Conservation (phyloP, 2,888 invertebrate genomes). For the Xylota sylvarum region DNA sequence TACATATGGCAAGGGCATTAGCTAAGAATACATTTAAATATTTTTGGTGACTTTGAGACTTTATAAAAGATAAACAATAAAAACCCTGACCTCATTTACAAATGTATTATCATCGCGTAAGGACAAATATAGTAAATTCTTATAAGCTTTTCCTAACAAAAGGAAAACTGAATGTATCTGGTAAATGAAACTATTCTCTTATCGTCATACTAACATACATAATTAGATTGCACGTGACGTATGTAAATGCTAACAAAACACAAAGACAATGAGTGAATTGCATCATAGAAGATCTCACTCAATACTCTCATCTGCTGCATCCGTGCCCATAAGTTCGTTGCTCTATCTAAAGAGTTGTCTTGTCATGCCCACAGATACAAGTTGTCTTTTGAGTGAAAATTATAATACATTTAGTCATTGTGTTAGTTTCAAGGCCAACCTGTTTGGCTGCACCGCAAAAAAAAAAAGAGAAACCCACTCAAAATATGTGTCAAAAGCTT, state of each 20-base stretch:
- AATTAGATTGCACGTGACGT: conserved; percentile 3
- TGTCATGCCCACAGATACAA: background rate
- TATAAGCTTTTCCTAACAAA: background rate
- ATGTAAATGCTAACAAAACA: background rate
- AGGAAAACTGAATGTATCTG: background rate
- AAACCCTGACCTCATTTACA: background rate
- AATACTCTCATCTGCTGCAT: background rate
- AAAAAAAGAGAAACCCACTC: conserved; percentile 19
- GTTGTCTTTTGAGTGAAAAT: background rate
- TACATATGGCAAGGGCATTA: too few species aligned
- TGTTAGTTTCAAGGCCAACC: conserved; percentile 37
- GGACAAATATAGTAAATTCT: background rate
- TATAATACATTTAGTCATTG: background rate
- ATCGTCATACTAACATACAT: conserved; percentile 6
- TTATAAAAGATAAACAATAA: background rate
- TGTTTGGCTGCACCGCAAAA: conserved; percentile 28
- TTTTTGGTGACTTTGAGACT: too few species aligned
- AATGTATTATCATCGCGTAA: background rate
- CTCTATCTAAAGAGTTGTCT: background rate
- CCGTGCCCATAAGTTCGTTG: conserved; percentile 16
- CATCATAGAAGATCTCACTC: background rate
- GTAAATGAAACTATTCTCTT: background rate
- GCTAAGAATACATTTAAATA: too few species aligned
- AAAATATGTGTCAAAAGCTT: conserved; percentile 24
- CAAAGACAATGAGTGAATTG: background rate